Evolutionary conservation across 1,140 invertebrate genomes (phyloP), one percentile per base, ranked within the genome.

Genomic region (Cheumatopsyche charites): DNA sequence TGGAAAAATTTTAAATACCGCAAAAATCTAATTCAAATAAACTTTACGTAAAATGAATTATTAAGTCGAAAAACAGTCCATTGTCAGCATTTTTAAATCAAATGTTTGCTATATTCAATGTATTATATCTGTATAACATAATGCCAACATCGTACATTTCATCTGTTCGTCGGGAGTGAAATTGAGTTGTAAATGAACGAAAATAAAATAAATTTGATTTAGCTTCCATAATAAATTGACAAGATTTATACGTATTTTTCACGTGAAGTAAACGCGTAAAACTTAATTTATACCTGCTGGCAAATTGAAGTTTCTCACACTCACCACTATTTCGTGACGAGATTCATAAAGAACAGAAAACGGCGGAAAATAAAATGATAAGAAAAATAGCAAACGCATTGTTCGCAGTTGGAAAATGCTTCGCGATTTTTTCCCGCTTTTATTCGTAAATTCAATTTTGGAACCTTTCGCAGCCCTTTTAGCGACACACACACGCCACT

Each of bases 381-480:
- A 13, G 47, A 5, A 17, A 52, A 52, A 17, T 15, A 19, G 19
- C 47, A 17, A 7, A 17, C 47, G 47, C 47, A 52, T 52, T 52
- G 47, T 52, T 9, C 15, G 47, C n/a, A 52, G 7, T 17, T 9
- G 15, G 13, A 15, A 52, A 52, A 52, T 19, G 9, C 47, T 17
- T 13, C 15, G 19, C 47, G 47, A 17, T n/a, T 36, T 36, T 52
- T 52, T 17, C 47, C 13, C 47, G 15, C 19, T 52, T 52, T 52
- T 52, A 52, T 52, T 52, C 47, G 15, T 7, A 52, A 19, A 52
- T 52, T 52, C 19, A 17, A 52, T 52, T 52, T 52, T 52, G 47
- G 19, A 52, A 1, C 47, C 15, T 19, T 19, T 17, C 15, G n/a
- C 47, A 2, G 15, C n/a, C 47, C 15, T 47, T 52, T 52, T 17